phyloP scores from a whole-genome alignment of 2,797 vertebrate genomes.

The Leucoraja ocellata region DNA sequence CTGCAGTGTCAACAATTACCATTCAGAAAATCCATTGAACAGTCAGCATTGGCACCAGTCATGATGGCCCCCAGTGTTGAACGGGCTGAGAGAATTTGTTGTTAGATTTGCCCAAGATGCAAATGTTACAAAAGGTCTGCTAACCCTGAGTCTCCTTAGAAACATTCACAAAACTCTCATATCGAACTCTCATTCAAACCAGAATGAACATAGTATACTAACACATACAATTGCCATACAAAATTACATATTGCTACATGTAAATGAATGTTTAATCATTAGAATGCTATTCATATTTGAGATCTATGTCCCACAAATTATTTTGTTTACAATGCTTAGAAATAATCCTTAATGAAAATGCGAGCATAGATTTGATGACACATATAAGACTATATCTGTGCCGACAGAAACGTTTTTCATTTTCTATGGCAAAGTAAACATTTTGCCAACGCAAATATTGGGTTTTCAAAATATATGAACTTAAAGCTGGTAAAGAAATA shows the following conservation, averaged over 20 bases:
- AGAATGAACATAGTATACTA: not conserved
- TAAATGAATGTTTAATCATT: not conserved
- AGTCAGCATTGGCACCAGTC: not conserved
- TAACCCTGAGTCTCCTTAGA: not conserved
- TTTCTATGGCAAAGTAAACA: not conserved
- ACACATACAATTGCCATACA: not conserved
- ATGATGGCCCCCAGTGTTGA: not conserved
- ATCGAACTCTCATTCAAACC: not conserved
- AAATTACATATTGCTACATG: not conserved
- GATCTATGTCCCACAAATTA: not conserved
- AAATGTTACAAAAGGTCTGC: not conserved
- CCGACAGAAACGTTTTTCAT: not conserved
- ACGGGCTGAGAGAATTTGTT: not conserved
- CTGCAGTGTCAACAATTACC: not conserved
- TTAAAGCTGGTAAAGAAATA: conserved; percentile 10
- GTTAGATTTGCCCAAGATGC: not conserved
- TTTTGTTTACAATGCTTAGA: not conserved
- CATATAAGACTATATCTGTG: too few species aligned
- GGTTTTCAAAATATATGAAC: conserved; percentile 3
- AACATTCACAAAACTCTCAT: not conserved
- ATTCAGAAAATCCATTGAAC: not conserved
- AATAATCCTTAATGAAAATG: not conserved
- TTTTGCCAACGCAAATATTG: not conserved
- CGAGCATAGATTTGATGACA: not conserved
- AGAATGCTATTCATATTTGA: not conserved